Evolutionary conservation across 2,113 vertebrate species (phyloP).

Genomic region (Phalacrocorax brasilianus): DNA sequence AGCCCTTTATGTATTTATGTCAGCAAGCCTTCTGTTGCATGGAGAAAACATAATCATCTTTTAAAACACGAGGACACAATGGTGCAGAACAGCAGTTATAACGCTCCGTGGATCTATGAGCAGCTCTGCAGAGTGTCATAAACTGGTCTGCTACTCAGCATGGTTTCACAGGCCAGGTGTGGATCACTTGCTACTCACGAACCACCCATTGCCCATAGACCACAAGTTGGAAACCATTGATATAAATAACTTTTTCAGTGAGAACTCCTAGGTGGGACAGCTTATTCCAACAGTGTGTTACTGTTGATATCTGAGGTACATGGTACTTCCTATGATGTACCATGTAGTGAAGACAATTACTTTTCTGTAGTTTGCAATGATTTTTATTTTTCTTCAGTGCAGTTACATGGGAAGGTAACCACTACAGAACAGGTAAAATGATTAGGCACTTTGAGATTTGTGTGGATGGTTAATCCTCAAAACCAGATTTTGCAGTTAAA

Average conservation of each 20-base stretch:
- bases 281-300: neutral
- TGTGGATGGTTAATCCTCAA: neutral
- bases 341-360: neutral
- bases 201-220: neutral
- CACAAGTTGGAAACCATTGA: neutral
- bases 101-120: neutral
- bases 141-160: neutral
- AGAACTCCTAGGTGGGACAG: neutral
- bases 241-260: neutral
- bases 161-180: neutral
- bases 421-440: neutral
- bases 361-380: neutral
- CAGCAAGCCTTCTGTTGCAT: neutral
- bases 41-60: neutral
- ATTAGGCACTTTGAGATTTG: neutral
- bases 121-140: neutral
- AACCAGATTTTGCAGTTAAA: neutral
- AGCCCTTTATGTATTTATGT: neutral
- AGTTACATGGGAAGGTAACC: neutral
- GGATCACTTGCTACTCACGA: neutral
- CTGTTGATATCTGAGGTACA: neutral
- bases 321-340: neutral
- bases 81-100: neutral
- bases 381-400: neutral
- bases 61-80: rapidly evolving